Base-by-base conservation (phyloP, 2,113 vertebrate genomes). In the Osmerus mordax region DNA sequence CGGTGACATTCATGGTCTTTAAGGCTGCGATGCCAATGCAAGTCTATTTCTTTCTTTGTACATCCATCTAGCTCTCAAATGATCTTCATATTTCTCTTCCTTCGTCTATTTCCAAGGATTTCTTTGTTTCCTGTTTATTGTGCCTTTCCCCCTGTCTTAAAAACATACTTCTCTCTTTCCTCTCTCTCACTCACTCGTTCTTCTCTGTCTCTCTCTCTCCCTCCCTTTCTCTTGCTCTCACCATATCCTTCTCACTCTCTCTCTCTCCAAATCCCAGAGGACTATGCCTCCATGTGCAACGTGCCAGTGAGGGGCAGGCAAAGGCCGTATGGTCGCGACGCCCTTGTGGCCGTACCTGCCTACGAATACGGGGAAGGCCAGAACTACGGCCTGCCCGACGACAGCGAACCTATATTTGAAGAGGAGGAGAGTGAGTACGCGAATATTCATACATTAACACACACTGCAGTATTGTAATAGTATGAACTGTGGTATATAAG, bases 251-350 rank as follows among this genome's bases (percentile, higher is more conserved):
- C 55, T 56, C 55, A 5, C 15, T 56, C 55, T 56, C 55, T 56
- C 55, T 70, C 36, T 54, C 7, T 54, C 51, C 25, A 18, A 7
- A 4, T 32, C 64, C 8, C 76, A 98, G 97, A 92, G 59, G 94
- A 95, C 88, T 97, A 95, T 29, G 95, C 94, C 53, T 87, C 90
- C 81, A 94, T 99, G 89, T 99, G 97, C 83, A 99, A 99, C 84
- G 89, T 96, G 82, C 94, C 91, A 0, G 52, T 91, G 58, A 81
- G 89, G 1, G 92, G 90, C n/a, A 90, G 86, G 55, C 88, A 85
- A 29, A 89, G 76, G 66, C 87, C 93, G 0, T 98, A 99, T 2
- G 96, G 96, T 47, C 93, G 78, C 1, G 97, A 99, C 6, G 96
- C 94, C 36, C 86, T 99, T 63, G 90, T 94, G 3, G 92, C 96